These are phyloP conservation scores for Drosophila ironensis DNA, from an alignment of 1,140 invertebrate genomes.

Conservation along the genomic window DNA sequence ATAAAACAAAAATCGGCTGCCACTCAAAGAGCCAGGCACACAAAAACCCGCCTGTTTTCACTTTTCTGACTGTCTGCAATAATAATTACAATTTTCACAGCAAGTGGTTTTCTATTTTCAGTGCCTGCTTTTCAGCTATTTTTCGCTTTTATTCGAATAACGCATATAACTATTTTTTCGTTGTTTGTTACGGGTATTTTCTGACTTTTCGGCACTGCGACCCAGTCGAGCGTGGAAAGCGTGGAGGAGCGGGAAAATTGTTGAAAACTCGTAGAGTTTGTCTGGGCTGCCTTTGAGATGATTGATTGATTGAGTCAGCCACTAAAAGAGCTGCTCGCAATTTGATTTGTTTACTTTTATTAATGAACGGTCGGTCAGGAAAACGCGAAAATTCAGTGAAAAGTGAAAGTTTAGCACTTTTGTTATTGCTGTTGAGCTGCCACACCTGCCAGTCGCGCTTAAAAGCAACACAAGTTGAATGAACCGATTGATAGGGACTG, in stretches of 20 bases:
- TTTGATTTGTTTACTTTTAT: constrained; percentile 42
- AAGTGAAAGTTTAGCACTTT: constrained; percentile 50
- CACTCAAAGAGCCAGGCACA: not conserved
- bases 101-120: constrained; percentile 51
- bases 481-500: constrained; percentile 24
- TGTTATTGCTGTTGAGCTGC: constrained; percentile 17
- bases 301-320: constrained; percentile 40
- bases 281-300: constrained; percentile 4
- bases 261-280: constrained; percentile 19
- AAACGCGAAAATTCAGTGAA: constrained; percentile 12
- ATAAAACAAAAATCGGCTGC: constrained; percentile 15
- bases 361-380: not conserved
- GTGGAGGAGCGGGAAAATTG: constrained; percentile 25
- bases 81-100: constrained; percentile 53
- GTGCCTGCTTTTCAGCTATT: constrained; percentile 35
- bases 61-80: constrained; percentile 23
- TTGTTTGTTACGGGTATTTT: constrained; percentile 10
- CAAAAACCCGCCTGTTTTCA: constrained; percentile 29
- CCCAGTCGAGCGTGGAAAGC: constrained; percentile 46
- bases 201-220: constrained; percentile 20
- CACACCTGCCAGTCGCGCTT: constrained; percentile 19
- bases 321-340: constrained; percentile 33
- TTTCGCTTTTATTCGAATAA: constrained; percentile 13
- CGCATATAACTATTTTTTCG: not conserved
- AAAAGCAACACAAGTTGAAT: constrained; percentile 15